These are phyloP conservation scores for Onthophagus sagittarius DNA, from an alignment of 2,888 invertebrate genomes.

Conservation along the genomic window DNA sequence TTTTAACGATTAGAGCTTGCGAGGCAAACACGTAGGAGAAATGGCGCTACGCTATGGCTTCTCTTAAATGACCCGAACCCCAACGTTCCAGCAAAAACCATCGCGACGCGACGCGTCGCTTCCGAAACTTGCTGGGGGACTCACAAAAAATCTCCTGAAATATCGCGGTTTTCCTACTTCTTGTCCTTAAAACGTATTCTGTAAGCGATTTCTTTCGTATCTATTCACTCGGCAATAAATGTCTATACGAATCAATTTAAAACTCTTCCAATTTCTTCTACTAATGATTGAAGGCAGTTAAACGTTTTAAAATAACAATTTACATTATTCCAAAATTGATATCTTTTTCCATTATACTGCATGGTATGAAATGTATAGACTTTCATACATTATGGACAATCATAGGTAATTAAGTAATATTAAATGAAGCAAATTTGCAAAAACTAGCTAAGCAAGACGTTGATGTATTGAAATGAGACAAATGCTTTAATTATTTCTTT, in stretches of 20 bases:
- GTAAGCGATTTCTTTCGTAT: background rate
- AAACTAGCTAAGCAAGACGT: too few species aligned
- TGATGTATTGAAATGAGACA: too few species aligned
- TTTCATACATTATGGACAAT: too few species aligned
- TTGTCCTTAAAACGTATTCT: background rate
- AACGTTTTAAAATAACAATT: too few species aligned
- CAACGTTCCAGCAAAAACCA: background rate
- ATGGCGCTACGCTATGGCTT: background rate
- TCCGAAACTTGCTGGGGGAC: background rate
- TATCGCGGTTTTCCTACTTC: background rate
- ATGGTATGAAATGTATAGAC: too few species aligned
- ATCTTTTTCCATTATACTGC: too few species aligned
- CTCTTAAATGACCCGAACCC: background rate
- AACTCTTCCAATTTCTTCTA: background rate
- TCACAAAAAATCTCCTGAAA: background rate
- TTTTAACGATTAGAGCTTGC: conserved; percentile 5
- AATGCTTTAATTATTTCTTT: too few species aligned
- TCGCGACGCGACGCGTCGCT: background rate
- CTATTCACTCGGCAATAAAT: background rate
- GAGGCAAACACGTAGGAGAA: background rate
- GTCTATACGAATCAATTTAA: background rate
- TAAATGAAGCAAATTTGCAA: too few species aligned
- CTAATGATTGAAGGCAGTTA: too few species aligned
- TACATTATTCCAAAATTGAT: too few species aligned
- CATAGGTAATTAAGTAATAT: too few species aligned